Base-by-base conservation (phyloP, 2,797 vertebrate genomes). In the Mus minutoides region DNA sequence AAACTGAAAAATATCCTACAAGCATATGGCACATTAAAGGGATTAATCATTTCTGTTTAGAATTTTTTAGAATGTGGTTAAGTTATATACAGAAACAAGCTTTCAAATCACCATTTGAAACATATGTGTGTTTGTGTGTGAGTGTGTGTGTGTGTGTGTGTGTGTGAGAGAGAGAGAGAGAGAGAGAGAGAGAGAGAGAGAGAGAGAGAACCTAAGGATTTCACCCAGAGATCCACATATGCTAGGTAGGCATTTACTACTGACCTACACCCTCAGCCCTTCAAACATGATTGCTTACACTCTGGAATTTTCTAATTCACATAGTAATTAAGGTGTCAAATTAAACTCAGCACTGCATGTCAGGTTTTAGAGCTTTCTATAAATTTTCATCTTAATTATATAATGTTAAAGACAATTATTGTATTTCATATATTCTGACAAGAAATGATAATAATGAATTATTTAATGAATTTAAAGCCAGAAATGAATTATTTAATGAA, bases 41-140 rank as follows among this genome's bases (percentile, higher is more conserved):
- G 19, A 89, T 69, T 90, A 89, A 96, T 90, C 43, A 91, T 78
- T 62, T 29, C 49, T 76, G 2, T 58, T 86, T 82, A 24, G 16
- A 69, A 92, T 94, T 95, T 79, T 93, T 95, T 95, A 85, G 73
- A 80, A 85, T 71, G 13, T 86, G 40, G 60, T 83, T 90, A 80
- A 54, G 31, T 93, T 88, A 89, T 60, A 94, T 75, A 93, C 31
- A 76, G 69, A 95, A 94, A 46, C 78, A 84, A 58, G 17, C 21
- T 76, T 95, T 83, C 87, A 78, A 96, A 88, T 93, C 67, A 49
- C 31, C 75, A 62, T 67, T 88, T 77, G 54, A 86, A 92, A 79
- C 22, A 64, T 31, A 7, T 91, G 37, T 75, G 58, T 62, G 24
- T 62, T 5, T 43, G 37, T 62, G 19, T 43, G 21, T 82, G 43